Base-by-base conservation (phyloP, 2,888 invertebrate genomes). In the Plutella xylostella region DNA sequence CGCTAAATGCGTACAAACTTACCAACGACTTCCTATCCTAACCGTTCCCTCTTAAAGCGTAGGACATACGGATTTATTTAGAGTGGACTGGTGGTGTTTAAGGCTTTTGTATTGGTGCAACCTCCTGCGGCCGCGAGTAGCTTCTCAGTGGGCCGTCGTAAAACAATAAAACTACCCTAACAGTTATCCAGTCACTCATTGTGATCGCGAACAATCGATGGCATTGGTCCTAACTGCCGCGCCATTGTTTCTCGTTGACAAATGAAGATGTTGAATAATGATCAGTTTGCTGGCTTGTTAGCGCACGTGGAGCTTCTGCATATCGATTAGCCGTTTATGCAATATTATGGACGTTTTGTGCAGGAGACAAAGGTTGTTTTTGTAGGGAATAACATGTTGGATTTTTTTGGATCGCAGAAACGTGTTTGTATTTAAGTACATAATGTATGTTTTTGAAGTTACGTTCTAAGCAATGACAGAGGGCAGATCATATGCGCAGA, bases 71-170 rank as follows among this genome's bases (percentile, higher is more conserved):
- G 15, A 15, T 6, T 9, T 5, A 15, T 34, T 34, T 15, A 15
- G 15, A 34, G 9, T 34, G 17, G 3, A 9, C 5, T 34, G n/a
- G n/a, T n/a, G n/a, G 6, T 17, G 15, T 34, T 14, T 9, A 34
- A 34, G 17, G 9, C 39, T n/a, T 4, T 39, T 22, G 25, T 39
- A n/a, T 11, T 22, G 1, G 25, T 34, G 68, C 71, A 72, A 60
- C 79, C 80, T 78, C 79, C 82, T 77, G 75, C 67, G 68, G 75
- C 69, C 71, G 64, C 78, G 61, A 78, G 68, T 21, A 78, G 79
- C 78, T 56, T 48, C 18, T 68, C 60, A 55, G 70, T 34, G 39
- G 39, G 31, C 38, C 17, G 20, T 31, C 38, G 31, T 82, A 78
- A 80, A 80, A 79, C 76, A 80, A 82, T 80, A 77, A 79, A 79